Evolutionary conservation across 2,888 invertebrate genomes (phyloP), one percentile per base, ranked within the genome.

Genomic region (Pimpla rufipes): DNA sequence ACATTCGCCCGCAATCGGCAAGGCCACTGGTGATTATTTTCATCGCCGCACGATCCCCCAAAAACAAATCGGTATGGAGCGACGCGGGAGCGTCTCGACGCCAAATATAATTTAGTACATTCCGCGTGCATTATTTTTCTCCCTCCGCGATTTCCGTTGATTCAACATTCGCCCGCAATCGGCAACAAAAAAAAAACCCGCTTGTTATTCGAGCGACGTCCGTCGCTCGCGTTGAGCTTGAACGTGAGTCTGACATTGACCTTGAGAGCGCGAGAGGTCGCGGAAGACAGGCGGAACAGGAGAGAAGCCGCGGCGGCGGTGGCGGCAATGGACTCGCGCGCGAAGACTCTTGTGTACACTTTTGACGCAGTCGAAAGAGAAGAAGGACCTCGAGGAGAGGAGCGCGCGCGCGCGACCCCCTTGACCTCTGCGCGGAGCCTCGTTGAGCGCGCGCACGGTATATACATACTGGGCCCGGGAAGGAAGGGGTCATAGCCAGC

Each of bases 321-420:
- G 29, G 7, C 2, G 75, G 62, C 52, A 50, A 50, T 77, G 81
- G 21, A 40, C 68, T 62, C 45, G 42, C 29, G 52, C 18, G 55
- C 57, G 45, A 18, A 59, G 11, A 70, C 66, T 74, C 77, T 40
- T 52, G 71, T 66, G 76, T 71, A 55, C 21, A 79, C 50, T 62
- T 71, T 79, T 50, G 16, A 73, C 57, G 64, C 45, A 76, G 71
- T 79, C 77, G 70, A 84, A 80, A 74, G 70, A 75, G 83, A 84
- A 84, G 74, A 78, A 84, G 83, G 81, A 81, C 73, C 79, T 77
- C 74, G 50, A 57, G 47, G 67, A 78, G 76, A 66, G 80, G 52
- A 68, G 57, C 62, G 29, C 67, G 64, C 68, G 29, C 29, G 29
- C 29, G 2, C 29, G 5, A 70, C 70, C 80, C 83, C 55, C 77